These are phyloP conservation scores for Sphaerophoria rueppellii DNA, from an alignment of 2,888 invertebrate genomes.

Conservation along the genomic window DNA sequence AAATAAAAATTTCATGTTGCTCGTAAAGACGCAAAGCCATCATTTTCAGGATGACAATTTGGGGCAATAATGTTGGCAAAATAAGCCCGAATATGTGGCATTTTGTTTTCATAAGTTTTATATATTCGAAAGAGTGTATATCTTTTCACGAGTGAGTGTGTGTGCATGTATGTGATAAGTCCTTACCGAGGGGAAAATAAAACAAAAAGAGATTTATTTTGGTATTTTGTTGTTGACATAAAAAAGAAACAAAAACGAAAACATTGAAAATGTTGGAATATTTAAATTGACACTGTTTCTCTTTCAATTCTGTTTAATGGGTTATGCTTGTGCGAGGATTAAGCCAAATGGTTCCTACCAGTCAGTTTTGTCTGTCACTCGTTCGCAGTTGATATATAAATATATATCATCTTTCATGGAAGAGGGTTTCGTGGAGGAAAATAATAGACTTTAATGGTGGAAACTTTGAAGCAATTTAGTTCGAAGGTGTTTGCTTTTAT, in stretches of 20 bases:
- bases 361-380: too few relatives aligned
- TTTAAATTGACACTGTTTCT: constrained; percentile 55
- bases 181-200: not conserved
- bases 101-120: not conserved
- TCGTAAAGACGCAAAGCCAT: constrained; percentile 64
- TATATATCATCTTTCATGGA: too few relatives aligned
- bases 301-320: constrained; percentile 21
- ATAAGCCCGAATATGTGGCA: constrained; percentile 3
- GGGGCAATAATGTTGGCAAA: constrained; percentile 37
- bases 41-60: constrained; percentile 57
- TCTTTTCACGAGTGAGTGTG: not conserved
- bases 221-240: constrained; percentile 8
- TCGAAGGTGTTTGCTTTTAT: too few relatives aligned
- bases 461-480: too few relatives aligned
- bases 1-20: constrained; percentile 55
- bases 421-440: too few relatives aligned
- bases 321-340: constrained; percentile 32
- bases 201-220: not conserved
- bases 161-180: not conserved
- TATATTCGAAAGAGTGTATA: not conserved
- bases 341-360: constrained; percentile 25
- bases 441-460: too few relatives aligned
- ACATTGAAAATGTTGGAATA: constrained; percentile 40
- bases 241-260: not conserved
- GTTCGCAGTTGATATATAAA: too few relatives aligned